These are phyloP conservation scores for Macrophya alboannulata DNA, from an alignment of 2,888 invertebrate genomes.

Conservation along the genomic window DNA sequence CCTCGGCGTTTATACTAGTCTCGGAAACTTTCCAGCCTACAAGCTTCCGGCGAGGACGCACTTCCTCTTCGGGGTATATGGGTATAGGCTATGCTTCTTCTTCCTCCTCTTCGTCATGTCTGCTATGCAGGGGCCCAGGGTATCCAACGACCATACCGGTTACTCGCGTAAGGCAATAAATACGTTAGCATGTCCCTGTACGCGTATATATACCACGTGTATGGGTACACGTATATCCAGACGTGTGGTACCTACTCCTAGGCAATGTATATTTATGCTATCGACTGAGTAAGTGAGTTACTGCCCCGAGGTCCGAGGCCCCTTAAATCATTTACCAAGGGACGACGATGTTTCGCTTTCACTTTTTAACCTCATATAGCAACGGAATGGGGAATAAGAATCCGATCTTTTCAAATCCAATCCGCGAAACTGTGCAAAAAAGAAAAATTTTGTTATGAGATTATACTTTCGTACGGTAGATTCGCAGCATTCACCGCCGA, in stretches of 20 bases:
- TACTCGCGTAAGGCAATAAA: conserved; percentile 2
- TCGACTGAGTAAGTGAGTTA: conserved; percentile 35
- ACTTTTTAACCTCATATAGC: background rate
- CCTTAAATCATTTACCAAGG: conserved; percentile 33
- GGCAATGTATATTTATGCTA: conserved; percentile 34
- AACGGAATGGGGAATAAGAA: no score
- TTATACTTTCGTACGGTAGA: background rate
- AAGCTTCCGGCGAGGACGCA: conserved; percentile 26
- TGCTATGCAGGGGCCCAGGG: background rate
- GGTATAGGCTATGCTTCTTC: background rate
- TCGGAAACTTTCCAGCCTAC: background rate
- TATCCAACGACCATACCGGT: background rate
- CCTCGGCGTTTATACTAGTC: background rate
- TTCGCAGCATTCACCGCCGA: background rate
- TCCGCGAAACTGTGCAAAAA: no score
- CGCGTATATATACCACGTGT: background rate
- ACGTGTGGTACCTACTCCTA: background rate
- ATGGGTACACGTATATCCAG: background rate
- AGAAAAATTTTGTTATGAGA: no score
- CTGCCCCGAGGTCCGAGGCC: conserved; percentile 6
- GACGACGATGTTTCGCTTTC: background rate
- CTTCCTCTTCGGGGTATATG: background rate
- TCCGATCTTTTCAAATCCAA: background rate
- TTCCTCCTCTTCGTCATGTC: background rate
- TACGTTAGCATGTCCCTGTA: conserved; percentile 19